phyloP scores from a whole-genome alignment of 2,888 invertebrate genomes.

The Dicyrtoma fusca region DNA sequence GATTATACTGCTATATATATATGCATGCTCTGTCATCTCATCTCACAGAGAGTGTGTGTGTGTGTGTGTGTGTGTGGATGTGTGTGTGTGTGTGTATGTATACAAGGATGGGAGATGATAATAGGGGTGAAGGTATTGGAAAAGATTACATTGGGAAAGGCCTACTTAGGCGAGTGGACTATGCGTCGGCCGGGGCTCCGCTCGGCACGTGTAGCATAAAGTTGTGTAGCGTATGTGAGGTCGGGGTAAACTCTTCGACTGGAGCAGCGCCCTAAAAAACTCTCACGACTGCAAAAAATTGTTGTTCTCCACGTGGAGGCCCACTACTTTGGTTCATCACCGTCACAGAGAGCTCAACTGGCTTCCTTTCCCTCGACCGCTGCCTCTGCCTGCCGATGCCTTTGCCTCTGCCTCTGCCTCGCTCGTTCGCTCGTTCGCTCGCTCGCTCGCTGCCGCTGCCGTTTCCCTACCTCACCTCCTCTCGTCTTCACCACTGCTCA shows the following conservation, averaged over 20 bases:
- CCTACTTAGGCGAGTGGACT: conserved; percentile 48
- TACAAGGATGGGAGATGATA: background rate
- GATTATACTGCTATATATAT: too few species aligned
- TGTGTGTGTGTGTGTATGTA: too few species aligned
- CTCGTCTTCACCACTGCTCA: too few species aligned
- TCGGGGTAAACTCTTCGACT: conserved; percentile 51
- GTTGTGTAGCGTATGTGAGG: conserved; percentile 56
- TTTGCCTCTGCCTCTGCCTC: too few species aligned
- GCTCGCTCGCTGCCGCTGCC: too few species aligned
- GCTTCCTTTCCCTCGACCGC: background rate
- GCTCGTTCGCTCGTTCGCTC: too few species aligned
- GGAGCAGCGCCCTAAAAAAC: conserved; percentile 50
- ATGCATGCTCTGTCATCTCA: too few species aligned
- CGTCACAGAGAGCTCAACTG: too few species aligned
- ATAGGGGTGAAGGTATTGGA: conserved; percentile 24
- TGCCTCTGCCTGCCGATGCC: too few species aligned
- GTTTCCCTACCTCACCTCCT: too few species aligned
- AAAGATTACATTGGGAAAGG: conserved; percentile 54
- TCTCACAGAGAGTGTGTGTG: too few species aligned
- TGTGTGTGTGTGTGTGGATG: too few species aligned
- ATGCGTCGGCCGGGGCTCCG: conserved; percentile 54
- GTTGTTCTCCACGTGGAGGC: conserved; percentile 64
- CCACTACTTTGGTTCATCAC: conserved; percentile 34
- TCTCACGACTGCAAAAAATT: conserved; percentile 58
- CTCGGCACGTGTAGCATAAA: conserved; percentile 56